Percentiles rank a stretch among this genome's conserved stretches.
Evolutionary conservation across 2,888 invertebrate species (phyloP).

Genomic region (Microctonus brassicae): DNA sequence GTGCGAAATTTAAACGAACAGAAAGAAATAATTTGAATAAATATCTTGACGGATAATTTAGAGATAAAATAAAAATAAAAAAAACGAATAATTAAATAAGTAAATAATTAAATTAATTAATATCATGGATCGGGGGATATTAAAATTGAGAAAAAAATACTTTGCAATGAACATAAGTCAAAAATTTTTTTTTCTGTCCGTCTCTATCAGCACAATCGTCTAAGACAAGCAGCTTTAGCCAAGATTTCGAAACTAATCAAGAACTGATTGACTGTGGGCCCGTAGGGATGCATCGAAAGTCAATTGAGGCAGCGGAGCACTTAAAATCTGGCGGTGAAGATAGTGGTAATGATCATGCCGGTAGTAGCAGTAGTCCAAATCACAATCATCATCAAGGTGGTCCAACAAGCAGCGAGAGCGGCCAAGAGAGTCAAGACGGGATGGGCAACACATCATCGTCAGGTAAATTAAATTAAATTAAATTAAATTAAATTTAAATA

Average conservation of each 20-base stretch:
- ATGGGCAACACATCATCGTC: conserved; percentile 64
- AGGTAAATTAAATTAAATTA: conserved; percentile 49
- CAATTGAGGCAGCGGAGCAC: conserved; percentile 95
- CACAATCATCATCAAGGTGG: conserved; percentile 65
- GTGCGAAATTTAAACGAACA: conserved; percentile 17
- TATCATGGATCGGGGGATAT: not conserved
- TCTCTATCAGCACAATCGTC: conserved; percentile 70
- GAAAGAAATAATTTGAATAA: conserved; percentile 21
- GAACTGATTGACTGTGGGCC: conserved; percentile 70
- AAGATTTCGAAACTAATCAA: conserved; percentile 70
- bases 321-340: conserved; percentile 85
- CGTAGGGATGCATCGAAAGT: conserved; percentile 99
- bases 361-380: conserved; percentile 63
- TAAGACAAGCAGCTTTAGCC: conserved; percentile 70
- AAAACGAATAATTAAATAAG: not conserved
- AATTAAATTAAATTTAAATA: too few relatives aligned
- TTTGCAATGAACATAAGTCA: conserved; percentile 10
- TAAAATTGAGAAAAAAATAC: not conserved
- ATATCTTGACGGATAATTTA: not conserved
- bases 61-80: conserved; percentile 4
- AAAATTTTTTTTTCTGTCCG: conserved; percentile 64
- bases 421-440: conserved; percentile 67
- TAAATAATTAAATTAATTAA: not conserved
- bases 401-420: conserved; percentile 66
- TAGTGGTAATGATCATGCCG: conserved; percentile 73